Base-by-base conservation (phyloP, 2,888 invertebrate species). In the Polyploca ridens region DNA sequence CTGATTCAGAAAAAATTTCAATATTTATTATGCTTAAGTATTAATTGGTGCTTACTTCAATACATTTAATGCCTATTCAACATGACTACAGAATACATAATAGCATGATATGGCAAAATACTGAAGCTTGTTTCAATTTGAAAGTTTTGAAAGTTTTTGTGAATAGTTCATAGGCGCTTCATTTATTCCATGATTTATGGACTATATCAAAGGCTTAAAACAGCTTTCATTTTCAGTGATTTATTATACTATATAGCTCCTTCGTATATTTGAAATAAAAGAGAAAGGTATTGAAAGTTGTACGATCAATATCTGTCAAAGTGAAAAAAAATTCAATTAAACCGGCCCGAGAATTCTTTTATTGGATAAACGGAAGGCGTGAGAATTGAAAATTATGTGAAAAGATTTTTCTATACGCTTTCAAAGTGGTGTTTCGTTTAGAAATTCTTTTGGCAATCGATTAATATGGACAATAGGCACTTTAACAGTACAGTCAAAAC, bases 251-350 rank as follows among this genome's bases (percentile, higher is more conserved):
- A 90, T 84, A 81, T 79, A 70, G 73, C 78, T 77, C 77, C 70
- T 82, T 87, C 88, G 87, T 90, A 87, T 89, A 89, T 87, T 84
- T 82, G 75, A 84, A 88, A 87, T 88, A 83, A 89, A 90, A 91
- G 89, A 89, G 85, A 84, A 84, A 87, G 84, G 85, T 86, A 88
- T 90, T 89, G 86, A 88, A 89, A 84, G 78, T 81, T 80, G 76
- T 76, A 79, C 88, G 86, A 91, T 91, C 91, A 91, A 91, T 92
- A 90, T 86, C 90, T 88, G 89, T 89, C 90, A 88, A 88, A 87
- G 86, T 74, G 81, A 81, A 87, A 90, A 85, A 86, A 90, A 89
- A 87, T 79, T 89, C 90, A 91, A 91, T 91, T 91, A 90, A 90
- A 89, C 86, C 81, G 80, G 78, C 77, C 79, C 76, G 75, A 77